These are phyloP conservation scores for Listronotus oregonensis DNA, from an alignment of 1,140 invertebrate genomes.

Conservation along the genomic window DNA sequence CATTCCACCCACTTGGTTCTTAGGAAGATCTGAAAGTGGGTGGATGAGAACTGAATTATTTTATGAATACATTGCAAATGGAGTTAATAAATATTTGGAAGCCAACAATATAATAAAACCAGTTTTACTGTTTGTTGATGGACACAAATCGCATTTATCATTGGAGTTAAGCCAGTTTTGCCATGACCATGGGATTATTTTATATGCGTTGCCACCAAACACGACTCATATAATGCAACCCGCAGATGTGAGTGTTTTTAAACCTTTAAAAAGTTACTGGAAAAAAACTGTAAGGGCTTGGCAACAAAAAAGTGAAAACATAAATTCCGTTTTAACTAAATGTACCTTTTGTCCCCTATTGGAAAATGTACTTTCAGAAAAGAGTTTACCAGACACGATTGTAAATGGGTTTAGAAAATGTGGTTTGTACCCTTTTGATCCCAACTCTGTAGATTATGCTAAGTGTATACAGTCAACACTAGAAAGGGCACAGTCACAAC, in stretches of 20 bases:
- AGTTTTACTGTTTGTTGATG: conserved; percentile 28
- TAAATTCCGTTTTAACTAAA: too few relatives aligned
- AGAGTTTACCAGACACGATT: too few relatives aligned
- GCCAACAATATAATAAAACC: conserved; percentile 18
- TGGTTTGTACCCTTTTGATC: too few relatives aligned
- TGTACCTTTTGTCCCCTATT: too few relatives aligned
- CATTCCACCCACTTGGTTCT: conserved; percentile 40
- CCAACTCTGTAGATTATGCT: too few relatives aligned
- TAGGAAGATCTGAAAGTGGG: conserved; percentile 39
- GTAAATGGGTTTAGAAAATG: too few relatives aligned
- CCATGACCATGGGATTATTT: conserved; percentile 18
- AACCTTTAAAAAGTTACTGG: conserved; percentile 23
- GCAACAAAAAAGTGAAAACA: too few relatives aligned
- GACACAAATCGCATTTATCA: conserved; percentile 24
- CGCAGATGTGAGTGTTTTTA: conserved; percentile 28
- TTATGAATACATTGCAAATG: conserved; percentile 56
- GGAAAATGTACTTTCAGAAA: too few relatives aligned
- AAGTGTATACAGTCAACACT: too few relatives aligned
- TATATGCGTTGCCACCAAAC: conserved; percentile 18
- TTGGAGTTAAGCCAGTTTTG: conserved; percentile 18
- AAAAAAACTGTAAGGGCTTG: conserved; percentile 12
- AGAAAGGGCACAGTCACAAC: too few relatives aligned
- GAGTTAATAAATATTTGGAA: conserved; percentile 50
- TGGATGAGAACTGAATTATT: conserved; percentile 44
- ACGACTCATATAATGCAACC: conserved; percentile 36